Percentiles rank a stretch among this genome's conserved stretches.
These are phyloP conservation scores for Zapus hudsonius DNA, from an alignment of 2,113 vertebrate species.

Conservation along the genomic window DNA sequence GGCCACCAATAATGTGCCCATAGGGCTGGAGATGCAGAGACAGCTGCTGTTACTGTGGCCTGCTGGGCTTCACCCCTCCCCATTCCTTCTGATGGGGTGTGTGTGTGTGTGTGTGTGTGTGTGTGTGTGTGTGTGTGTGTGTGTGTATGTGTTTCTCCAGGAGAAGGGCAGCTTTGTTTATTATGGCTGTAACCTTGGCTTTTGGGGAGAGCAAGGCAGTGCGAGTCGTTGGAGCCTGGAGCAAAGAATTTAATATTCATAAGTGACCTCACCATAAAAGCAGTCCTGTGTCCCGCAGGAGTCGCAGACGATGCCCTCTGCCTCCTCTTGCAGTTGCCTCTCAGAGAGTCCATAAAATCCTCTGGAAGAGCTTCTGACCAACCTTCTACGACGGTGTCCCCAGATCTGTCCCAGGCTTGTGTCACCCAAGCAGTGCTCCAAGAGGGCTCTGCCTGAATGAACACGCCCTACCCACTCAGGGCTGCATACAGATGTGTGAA, in stretches of 20 bases:
- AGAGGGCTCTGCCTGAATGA: neutral
- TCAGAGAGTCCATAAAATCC: neutral
- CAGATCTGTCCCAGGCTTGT: neutral
- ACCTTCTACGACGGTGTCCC: neutral
- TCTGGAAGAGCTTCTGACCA: neutral
- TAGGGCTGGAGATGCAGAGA: neutral
- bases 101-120: neutral
- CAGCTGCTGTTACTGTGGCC: neutral
- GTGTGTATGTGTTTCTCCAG: neutral
- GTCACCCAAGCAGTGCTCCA: neutral
- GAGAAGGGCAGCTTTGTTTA: slow-evolving; percentile 71
- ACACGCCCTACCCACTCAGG: too few species aligned
- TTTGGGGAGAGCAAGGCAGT: slow-evolving; percentile 64
- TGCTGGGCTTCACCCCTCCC: neutral
- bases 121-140: neutral
- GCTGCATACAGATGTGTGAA: fast-evolving
- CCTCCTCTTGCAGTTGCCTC: neutral
- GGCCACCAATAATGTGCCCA: neutral
- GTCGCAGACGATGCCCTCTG: neutral
- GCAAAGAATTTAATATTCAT: slow-evolving; percentile 77
- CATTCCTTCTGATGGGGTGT: neutral
- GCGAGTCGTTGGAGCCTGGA: slow-evolving; percentile 64
- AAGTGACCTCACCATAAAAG: slow-evolving; percentile 63
- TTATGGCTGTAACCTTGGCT: slow-evolving; percentile 72
- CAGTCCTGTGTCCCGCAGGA: slow-evolving; percentile 37